Evolutionary conservation across 2,888 invertebrate genomes (phyloP).

Genomic region (Drosophila eohydei): DNA sequence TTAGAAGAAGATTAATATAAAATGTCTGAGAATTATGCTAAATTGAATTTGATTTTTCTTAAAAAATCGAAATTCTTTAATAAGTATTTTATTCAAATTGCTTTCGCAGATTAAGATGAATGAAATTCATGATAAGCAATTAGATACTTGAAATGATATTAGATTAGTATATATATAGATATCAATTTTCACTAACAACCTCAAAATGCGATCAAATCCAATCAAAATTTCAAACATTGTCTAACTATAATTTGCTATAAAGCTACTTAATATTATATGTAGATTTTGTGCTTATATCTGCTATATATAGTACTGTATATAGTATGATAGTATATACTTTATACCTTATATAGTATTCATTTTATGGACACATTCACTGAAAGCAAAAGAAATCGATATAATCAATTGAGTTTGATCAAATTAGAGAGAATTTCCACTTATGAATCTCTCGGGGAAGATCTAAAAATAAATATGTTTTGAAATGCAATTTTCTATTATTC

Average conservation of each 20-base stretch:
- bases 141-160: background rate
- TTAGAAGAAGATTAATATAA: background rate
- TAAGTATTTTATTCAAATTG: background rate
- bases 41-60: background rate
- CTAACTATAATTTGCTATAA: background rate
- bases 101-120: background rate
- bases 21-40: too few species aligned
- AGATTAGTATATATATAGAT: background rate
- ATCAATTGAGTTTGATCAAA: background rate
- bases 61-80: background rate
- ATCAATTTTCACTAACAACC: background rate
- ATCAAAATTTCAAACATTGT: background rate
- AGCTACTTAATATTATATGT: too few species aligned
- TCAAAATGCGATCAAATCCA: background rate
- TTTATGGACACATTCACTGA: background rate
- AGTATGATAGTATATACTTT: background rate
- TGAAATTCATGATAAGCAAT: background rate
- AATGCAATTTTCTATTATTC: background rate
- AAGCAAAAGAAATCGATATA: background rate
- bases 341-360: background rate
- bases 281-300: too few species aligned
- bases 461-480: background rate
- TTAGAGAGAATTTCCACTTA: background rate
- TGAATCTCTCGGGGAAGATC: background rate
- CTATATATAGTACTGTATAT: too few species aligned